A percentile compares a stretch with the other conserved stretches of the same genome.
Evolutionary conservation across 1,140 invertebrate species (phyloP).

Genomic region (Brachionus angularis): DNA sequence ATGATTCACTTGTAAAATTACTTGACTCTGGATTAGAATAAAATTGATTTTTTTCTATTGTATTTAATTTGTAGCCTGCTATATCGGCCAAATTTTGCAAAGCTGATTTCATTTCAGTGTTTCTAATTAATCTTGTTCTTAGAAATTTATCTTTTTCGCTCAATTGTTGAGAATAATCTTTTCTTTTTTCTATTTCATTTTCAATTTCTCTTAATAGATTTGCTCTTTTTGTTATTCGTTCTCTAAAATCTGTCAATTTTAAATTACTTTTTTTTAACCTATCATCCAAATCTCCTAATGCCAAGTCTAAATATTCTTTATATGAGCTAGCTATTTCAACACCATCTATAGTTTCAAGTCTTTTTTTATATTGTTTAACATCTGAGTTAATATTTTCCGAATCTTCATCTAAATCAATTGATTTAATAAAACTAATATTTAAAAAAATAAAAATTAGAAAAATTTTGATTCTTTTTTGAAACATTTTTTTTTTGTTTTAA

Average conservation of each 20-base stretch:
- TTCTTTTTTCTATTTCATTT: constrained; percentile 21
- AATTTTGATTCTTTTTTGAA: too few relatives aligned
- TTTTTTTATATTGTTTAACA: constrained; percentile 26
- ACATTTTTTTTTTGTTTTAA: too few relatives aligned
- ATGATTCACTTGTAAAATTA: neutral
- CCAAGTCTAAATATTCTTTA: constrained; percentile 35
- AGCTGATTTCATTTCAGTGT: constrained; percentile 42
- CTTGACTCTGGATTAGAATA: neutral
- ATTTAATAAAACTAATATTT: too few relatives aligned
- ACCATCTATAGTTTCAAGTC: constrained; percentile 38
- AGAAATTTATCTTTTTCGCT: constrained; percentile 35
- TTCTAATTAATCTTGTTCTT: constrained; percentile 25
- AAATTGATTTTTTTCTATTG: constrained; percentile 34
- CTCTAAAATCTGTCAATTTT: constrained; percentile 26
- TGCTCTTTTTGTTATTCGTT: constrained; percentile 1
- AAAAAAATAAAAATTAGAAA: too few relatives aligned
- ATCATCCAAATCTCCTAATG: constrained; percentile 21
- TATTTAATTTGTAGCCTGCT: constrained; percentile 27
- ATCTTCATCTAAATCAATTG: neutral
- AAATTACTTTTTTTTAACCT: constrained; percentile 30
- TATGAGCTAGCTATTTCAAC: constrained; percentile 41
- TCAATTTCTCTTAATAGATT: constrained; percentile 31
- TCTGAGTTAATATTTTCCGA: neutral
- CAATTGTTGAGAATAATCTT: constrained; percentile 26
- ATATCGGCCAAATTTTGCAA: constrained; percentile 42